These are phyloP conservation scores for Drosophila sp. DNA, from an alignment of 1,140 invertebrate genomes.

Conservation along the genomic window DNA sequence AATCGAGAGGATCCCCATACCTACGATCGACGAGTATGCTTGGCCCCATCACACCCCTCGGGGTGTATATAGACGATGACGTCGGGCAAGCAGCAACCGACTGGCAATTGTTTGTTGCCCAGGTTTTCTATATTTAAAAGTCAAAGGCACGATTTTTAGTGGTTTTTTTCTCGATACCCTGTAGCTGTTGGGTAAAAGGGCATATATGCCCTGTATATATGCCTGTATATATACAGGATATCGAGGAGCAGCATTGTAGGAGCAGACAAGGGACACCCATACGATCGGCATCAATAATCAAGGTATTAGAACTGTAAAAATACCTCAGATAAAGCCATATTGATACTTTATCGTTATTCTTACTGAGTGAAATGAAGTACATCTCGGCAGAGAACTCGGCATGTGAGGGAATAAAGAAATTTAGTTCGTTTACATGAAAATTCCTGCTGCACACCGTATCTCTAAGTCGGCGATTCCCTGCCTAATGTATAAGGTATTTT, in stretches of 20 bases:
- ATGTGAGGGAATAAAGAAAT: too few species aligned
- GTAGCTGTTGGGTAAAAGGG: background rate
- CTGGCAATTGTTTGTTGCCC: conserved; percentile 53
- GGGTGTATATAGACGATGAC: conserved; percentile 38
- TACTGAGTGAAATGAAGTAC: too few species aligned
- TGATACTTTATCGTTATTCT: too few species aligned
- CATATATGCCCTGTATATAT: background rate
- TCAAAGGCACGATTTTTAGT: conserved; percentile 61
- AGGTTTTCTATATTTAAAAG: conserved; percentile 73
- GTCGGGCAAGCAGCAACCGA: conserved; percentile 36
- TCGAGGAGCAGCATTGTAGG: too few species aligned
- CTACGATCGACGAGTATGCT: conserved; percentile 18
- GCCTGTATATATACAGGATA: too few species aligned
- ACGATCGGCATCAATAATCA: too few species aligned
- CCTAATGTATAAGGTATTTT: background rate
- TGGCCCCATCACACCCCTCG: conserved; percentile 28
- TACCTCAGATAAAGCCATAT: too few species aligned
- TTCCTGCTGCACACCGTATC: background rate
- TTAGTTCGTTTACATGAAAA: too few species aligned
- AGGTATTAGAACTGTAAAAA: too few species aligned
- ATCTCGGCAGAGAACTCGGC: too few species aligned
- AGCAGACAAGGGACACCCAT: too few species aligned
- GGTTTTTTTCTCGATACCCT: conserved; percentile 1
- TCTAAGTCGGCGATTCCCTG: background rate
- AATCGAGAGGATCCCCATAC: conserved; percentile 39